Percentiles rank a stretch among this genome's conserved stretches.
phyloP scores from a whole-genome alignment of 2,113 vertebrate species.

The Aspidoscelis tigris region DNA sequence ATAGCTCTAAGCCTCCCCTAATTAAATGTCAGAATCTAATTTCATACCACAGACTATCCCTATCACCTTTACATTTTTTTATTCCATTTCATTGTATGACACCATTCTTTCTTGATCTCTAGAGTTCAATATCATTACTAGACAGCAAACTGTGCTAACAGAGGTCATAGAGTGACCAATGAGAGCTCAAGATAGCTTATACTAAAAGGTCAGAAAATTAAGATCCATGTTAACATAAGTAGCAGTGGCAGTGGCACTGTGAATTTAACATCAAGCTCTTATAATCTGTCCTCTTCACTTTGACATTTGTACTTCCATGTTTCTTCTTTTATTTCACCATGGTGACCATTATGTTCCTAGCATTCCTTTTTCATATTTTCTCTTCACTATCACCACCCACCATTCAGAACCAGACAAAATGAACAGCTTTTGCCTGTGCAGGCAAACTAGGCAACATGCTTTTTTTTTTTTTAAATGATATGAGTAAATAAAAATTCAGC shows the following conservation, averaged over 20 bases:
- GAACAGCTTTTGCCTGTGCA: no score
- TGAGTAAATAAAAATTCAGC: no score
- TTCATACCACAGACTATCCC: constrained; percentile 13
- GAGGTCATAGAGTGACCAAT: neutral
- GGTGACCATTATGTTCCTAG: neutral
- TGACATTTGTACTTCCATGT: neutral
- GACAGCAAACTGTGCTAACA: constrained; percentile 30
- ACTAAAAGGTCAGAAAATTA: constrained; percentile 30
- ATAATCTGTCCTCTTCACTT: constrained; percentile 8
- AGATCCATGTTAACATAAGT: constrained; percentile 13
- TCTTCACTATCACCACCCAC: no score
- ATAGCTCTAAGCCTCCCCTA: no score
- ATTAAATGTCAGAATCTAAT: neutral
- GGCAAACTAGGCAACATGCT: no score
- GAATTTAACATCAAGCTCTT: constrained; percentile 5
- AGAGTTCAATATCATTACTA: constrained; percentile 14
- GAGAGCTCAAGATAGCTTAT: neutral
- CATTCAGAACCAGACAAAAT: no score
- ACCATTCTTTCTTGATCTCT: neutral
- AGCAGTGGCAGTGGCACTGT: neutral
- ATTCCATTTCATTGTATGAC: no score
- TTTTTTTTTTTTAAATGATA: no score
- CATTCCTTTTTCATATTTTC: no score
- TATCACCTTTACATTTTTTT: no score
- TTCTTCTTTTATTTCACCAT: neutral